Conservation (phyloP, 2,888 invertebrate genomes). For the Disparrhopalites patrizii region DNA sequence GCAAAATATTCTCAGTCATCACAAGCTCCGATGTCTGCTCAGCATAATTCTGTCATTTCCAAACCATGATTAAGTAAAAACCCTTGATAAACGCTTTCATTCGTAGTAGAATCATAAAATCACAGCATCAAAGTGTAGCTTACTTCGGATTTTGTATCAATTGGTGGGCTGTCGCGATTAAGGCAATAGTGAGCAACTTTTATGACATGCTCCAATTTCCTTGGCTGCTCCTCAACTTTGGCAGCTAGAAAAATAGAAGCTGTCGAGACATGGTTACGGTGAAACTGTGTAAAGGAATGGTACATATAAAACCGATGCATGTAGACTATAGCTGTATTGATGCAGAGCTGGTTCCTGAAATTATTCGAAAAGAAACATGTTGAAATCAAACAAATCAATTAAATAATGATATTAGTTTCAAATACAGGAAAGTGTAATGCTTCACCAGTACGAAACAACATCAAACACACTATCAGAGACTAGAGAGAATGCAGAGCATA, state of each 20-base stretch:
- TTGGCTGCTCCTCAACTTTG: slow-evolving; percentile 97
- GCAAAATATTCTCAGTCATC: slow-evolving; percentile 91
- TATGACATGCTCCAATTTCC: slow-evolving; percentile 96
- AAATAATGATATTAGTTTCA: background rate
- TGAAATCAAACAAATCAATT: background rate
- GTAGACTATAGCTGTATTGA: slow-evolving; percentile 98
- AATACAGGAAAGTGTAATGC: background rate
- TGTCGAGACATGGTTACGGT: slow-evolving; percentile 88
- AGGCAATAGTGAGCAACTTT: slow-evolving; percentile 86
- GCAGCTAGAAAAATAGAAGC: slow-evolving; percentile 95
- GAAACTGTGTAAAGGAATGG: slow-evolving; percentile 93
- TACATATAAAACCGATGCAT: slow-evolving; percentile 99
- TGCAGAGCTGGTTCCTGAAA: slow-evolving; percentile 81
- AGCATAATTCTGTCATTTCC: slow-evolving; percentile 57
- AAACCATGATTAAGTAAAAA: background rate
- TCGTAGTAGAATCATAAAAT: background rate
- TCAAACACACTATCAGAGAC: background rate
- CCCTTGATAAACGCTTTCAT: background rate
- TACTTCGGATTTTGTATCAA: slow-evolving; percentile 73
- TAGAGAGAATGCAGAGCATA: no score
- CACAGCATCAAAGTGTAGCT: slow-evolving; percentile 32
- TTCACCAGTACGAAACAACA: background rate
- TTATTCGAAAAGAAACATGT: background rate
- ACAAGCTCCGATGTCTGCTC: slow-evolving; percentile 88
- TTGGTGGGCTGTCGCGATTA: slow-evolving; percentile 57